A percentile compares a stretch with the other conserved stretches of the same genome.
phyloP scores from a whole-genome alignment of 2,797 vertebrate genomes.

The Urosaurus nigricauda region DNA sequence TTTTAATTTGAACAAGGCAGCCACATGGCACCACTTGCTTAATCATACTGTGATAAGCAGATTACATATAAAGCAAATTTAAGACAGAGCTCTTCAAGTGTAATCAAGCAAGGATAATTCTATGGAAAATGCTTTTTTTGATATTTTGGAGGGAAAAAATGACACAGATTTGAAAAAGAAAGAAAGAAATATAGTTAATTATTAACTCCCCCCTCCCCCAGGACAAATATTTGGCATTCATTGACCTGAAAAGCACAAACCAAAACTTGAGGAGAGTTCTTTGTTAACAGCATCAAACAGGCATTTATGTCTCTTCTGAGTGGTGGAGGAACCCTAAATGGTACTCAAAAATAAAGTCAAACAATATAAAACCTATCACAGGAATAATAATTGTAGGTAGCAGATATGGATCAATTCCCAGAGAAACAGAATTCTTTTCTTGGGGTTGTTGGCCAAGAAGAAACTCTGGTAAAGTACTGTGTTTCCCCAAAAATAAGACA shows the following conservation, averaged over 20 bases:
- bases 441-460: neutral
- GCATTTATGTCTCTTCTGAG: neutral
- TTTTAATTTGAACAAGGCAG: slow-evolving; percentile 34
- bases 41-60: slow-evolving; percentile 26
- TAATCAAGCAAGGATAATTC: slow-evolving; percentile 7
- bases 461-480: neutral
- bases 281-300: slow-evolving; percentile 14
- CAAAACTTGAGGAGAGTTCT: neutral
- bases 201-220: neutral
- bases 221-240: slow-evolving; percentile 22
- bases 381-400: no score
- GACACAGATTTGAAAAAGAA: slow-evolving; percentile 2
- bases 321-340: neutral
- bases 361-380: neutral
- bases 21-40: slow-evolving; percentile 19
- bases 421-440: neutral
- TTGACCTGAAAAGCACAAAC: slow-evolving; percentile 14
- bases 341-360: neutral
- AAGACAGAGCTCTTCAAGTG: slow-evolving; percentile 20
- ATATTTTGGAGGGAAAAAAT: neutral
- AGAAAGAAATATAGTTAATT: slow-evolving; percentile 13
- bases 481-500: no score
- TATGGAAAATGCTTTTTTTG: neutral
- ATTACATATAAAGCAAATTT: slow-evolving; percentile 25
- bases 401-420: no score